Evolutionary conservation across 2,113 vertebrate species (phyloP).

Genomic region (Xiphophorus maculatus): DNA sequence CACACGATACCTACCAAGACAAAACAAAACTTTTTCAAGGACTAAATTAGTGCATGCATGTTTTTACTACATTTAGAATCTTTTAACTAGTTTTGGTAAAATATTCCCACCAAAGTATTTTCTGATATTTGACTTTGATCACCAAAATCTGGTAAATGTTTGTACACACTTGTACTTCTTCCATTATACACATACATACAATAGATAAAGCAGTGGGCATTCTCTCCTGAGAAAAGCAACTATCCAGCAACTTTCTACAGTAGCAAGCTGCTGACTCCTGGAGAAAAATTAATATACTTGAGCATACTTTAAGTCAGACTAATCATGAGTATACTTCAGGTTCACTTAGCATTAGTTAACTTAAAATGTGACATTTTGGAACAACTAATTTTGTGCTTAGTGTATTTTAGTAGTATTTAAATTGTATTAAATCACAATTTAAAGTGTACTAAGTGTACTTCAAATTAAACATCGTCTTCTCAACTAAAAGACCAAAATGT

Average conservation of each 20-base stretch:
- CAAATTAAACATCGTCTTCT: no score
- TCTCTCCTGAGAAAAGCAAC: conserved; percentile 10
- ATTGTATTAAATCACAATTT: no score
- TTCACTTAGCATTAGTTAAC: no score
- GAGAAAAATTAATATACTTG: no score
- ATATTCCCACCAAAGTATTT: no score
- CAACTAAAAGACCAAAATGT: no score
- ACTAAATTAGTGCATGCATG: background rate
- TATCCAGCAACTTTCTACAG: background rate
- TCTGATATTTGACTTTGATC: background rate
- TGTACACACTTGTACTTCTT: background rate
- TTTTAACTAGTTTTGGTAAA: background rate
- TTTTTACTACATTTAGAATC: background rate
- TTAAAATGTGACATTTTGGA: no score
- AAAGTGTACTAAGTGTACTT: no score
- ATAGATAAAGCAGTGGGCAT: background rate
- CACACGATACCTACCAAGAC: conserved; percentile 87
- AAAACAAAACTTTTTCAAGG: background rate
- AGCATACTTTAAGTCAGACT: no score
- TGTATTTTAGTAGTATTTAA: no score
- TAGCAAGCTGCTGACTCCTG: conserved; percentile 8
- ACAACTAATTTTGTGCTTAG: no score
- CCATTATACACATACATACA: background rate
- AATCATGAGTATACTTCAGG: no score
- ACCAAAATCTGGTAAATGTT: background rate